A percentile compares a stretch with the other conserved stretches of the same genome.
Evolutionary conservation across 2,888 invertebrate genomes (phyloP).

Genomic region (Hylaea fasciaria): DNA sequence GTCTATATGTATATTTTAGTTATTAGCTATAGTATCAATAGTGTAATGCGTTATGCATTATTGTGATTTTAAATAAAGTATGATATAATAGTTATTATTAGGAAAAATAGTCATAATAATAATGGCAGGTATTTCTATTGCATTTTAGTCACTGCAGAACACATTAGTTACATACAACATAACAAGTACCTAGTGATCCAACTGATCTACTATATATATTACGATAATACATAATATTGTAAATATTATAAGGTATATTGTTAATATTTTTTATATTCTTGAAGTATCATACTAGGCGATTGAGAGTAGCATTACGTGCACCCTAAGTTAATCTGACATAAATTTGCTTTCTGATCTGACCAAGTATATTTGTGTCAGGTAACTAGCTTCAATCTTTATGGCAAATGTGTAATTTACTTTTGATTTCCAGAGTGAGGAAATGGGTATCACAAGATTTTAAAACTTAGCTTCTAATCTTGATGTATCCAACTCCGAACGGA

Average conservation of each 20-base stretch:
- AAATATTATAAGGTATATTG: constrained; percentile 17
- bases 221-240: constrained; percentile 19
- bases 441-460: too few relatives aligned
- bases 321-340: too few relatives aligned
- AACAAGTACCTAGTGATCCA: constrained; percentile 40
- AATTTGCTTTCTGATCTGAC: too few relatives aligned
- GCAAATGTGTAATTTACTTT: too few relatives aligned
- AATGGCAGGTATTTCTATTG: constrained; percentile 72
- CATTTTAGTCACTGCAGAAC: constrained; percentile 73
- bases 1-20: constrained; percentile 19
- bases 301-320: neutral
- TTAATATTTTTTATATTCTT: constrained; percentile 2
- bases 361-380: too few relatives aligned
- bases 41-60: constrained; percentile 17
- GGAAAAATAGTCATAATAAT: constrained; percentile 51
- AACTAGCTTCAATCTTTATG: too few relatives aligned
- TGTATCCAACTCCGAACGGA: too few relatives aligned
- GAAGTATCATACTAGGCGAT: constrained; percentile 7
- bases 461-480: too few relatives aligned
- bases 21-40: constrained; percentile 13
- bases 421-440: too few relatives aligned
- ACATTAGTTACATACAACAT: constrained; percentile 66
- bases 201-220: constrained; percentile 30
- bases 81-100: constrained; percentile 35
- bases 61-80: constrained; percentile 16